Conservation (phyloP, 2,113 vertebrate genomes). For the Todiramphus saurophagus region DNA sequence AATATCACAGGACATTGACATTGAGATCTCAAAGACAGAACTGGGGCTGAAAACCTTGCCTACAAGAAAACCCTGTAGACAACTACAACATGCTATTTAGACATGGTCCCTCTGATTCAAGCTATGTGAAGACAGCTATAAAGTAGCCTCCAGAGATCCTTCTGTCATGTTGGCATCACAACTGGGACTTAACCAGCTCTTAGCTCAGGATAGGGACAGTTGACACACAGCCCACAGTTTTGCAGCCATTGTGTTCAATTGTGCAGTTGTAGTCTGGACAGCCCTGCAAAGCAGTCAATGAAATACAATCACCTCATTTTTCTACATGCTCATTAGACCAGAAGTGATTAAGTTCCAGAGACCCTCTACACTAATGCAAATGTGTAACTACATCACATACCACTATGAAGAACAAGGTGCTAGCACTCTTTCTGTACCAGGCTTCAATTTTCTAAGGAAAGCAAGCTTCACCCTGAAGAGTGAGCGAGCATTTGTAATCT, state of each 20-base stretch:
- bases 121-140: neutral
- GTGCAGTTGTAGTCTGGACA: neutral
- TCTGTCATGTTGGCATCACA: neutral
- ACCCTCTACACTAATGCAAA: neutral
- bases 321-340: neutral
- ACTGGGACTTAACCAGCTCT: neutral
- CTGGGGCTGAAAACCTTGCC: neutral
- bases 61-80: neutral
- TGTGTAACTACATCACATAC: neutral
- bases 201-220: neutral
- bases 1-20: neutral
- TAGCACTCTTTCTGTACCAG: neutral
- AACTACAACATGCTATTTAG: neutral
- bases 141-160: neutral
- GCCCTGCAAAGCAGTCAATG: neutral
- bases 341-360: neutral
- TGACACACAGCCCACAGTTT: neutral
- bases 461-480: neutral
- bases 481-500: neutral
- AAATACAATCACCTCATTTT: neutral
- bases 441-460: neutral
- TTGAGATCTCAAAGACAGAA: neutral
- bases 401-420: neutral
- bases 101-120: neutral
- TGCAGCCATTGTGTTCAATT: neutral